Conservation (phyloP, 2,113 vertebrate species). For the Oceanites oceanicus region DNA sequence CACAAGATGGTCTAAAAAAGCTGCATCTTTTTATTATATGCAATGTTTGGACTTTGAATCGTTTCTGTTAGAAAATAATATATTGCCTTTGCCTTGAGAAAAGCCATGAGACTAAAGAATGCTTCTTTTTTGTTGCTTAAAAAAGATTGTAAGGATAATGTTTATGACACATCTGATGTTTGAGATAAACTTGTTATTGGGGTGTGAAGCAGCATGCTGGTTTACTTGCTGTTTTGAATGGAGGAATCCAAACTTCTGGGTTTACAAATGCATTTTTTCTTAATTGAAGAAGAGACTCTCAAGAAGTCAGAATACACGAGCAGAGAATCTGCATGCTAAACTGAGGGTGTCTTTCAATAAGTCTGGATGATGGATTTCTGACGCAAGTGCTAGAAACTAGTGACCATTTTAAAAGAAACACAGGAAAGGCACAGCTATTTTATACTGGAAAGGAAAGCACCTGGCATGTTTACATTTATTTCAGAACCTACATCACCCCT, state of each 20-base stretch:
- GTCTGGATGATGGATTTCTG: not conserved
- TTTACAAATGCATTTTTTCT: not conserved
- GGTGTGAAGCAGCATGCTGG: not conserved
- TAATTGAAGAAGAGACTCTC: not conserved
- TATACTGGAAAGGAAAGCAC: not conserved
- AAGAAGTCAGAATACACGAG: not conserved
- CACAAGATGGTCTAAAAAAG: not conserved
- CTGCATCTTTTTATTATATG: not conserved
- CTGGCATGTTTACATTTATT: not conserved
- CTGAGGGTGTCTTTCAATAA: not conserved
- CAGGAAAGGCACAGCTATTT: not conserved
- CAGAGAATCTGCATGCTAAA: not conserved
- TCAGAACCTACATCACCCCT: not conserved
- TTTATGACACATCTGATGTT: not conserved
- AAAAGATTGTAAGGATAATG: not conserved
- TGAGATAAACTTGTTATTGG: not conserved
- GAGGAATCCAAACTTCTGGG: not conserved
- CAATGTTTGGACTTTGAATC: not conserved
- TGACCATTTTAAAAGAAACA: not conserved
- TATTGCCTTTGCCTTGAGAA: not conserved
- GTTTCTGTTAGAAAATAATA: not conserved
- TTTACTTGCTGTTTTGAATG: not conserved
- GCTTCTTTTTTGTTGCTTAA: not conserved
- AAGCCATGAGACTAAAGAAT: slow-evolving; percentile 2
- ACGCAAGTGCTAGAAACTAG: not conserved